Evolutionary conservation across 2,113 vertebrate genomes (phyloP).

Genomic region (Dasyprocta punctata): DNA sequence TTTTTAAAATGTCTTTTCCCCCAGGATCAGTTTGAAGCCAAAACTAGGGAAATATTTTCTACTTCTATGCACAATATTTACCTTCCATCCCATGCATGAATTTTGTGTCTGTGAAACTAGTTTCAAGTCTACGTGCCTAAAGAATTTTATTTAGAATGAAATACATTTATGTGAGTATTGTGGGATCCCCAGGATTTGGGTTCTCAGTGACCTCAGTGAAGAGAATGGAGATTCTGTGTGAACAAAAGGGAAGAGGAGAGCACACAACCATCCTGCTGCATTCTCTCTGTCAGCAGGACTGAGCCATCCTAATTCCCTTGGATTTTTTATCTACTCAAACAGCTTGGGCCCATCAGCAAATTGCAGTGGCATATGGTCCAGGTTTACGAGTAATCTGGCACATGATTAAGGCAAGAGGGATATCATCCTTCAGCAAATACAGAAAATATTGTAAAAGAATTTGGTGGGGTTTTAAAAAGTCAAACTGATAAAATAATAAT

Average conservation of each 20-base stretch:
- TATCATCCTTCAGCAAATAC: slow-evolving; percentile 93
- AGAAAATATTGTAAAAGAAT: slow-evolving; percentile 87
- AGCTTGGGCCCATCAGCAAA: slow-evolving; percentile 99
- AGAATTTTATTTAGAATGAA: background rate
- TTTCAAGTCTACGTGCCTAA: background rate
- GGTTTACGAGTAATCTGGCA: slow-evolving; percentile 99
- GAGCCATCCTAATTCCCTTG: slow-evolving; percentile 94
- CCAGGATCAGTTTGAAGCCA: background rate
- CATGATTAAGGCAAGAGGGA: slow-evolving; percentile 92
- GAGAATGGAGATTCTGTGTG: background rate
- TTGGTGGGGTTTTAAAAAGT: slow-evolving; percentile 58
- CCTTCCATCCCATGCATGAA: no score
- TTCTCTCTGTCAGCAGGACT: slow-evolving; percentile 89
- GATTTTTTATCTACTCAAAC: slow-evolving; percentile 98
- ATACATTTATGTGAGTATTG: background rate
- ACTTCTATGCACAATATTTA: background rate
- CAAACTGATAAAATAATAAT: slow-evolving; percentile 34
- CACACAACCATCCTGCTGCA: slow-evolving; percentile 82
- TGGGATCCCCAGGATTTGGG: background rate
- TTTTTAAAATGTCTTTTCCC: accelerated
- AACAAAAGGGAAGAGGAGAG: slow-evolving; percentile 78
- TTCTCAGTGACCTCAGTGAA: slow-evolving; percentile 82
- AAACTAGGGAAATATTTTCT: background rate
- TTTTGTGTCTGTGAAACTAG: background rate
- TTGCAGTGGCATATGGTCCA: slow-evolving; percentile 98